Base-by-base conservation (phyloP, 1,140 invertebrate genomes). In the Uloborus diversus region DNA sequence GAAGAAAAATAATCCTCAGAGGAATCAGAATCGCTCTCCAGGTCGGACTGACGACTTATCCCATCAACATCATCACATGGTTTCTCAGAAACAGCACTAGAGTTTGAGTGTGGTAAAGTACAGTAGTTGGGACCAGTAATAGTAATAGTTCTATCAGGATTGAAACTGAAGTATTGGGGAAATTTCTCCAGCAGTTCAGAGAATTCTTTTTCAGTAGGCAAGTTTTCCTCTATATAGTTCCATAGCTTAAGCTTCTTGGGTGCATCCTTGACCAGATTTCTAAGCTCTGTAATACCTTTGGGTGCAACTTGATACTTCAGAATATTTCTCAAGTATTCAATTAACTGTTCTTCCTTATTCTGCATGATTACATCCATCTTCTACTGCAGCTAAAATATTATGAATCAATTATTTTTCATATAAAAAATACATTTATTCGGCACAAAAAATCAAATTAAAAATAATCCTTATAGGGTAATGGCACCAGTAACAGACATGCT, bases 301-400 rank as follows among this genome's bases (percentile, higher is more conserved):
- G 69, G 69, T n/a, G 30, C 47, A 13, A 73, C 61, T 25, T 73
- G 69, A 30, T 30, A 59, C 23, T 73, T 73, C 28, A 73, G 25
- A 47, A 73, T 73, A 20, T 61, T 73, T 28, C 61, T 32, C 5
- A 59, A 25, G 9, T 73, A 73, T 11, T 23, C 61, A 11, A 62
- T 28, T 11, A 73, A n/a, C 14, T 73, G 69, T 17, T 23, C 49
- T 61, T 73, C 69, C 23, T 33, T 28, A 14, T 59, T 37, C n/a
- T 42, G n/a, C n/a, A n/a, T n/a, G n/a, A n/a, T 30, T 23, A 9
- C 37, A 28, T 61, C 32, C 4, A 35, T 32, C 33, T 14, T 51
- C 69, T 57, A 53, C 25, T n/a, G 11, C 7, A 20, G 51, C n/a
- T n/a, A n/a, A 53, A 11, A 53, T 53, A 17, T 53, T 17, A 53